Evolutionary conservation across 2,113 vertebrate species (phyloP), one percentile per base, ranked within the genome.

Genomic region (Hyperoodon ampullatus): DNA sequence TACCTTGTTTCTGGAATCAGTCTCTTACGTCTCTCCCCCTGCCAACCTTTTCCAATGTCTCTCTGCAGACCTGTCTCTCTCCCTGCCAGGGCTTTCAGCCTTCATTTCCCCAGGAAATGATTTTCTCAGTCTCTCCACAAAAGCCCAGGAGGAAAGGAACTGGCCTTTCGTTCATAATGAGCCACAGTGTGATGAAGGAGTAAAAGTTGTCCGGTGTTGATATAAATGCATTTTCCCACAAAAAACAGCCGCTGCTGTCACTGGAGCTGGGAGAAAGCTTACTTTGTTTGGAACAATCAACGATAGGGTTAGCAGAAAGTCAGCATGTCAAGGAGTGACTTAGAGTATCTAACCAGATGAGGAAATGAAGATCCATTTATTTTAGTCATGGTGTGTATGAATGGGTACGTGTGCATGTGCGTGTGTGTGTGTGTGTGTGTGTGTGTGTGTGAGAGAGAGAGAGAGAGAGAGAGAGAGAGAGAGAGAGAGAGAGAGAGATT

Each of bases 261-360:
- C 50, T 53, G 80, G 71, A 80, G 72, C 23, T 71, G 61, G 65
- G 53, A 82, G 33, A 95, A 96, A 90, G 61, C 74, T 68, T 35
- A 70, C 86, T 95, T 95, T 88, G 74, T 89, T 92, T 71, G 44
- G 55, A 96, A 89, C 58, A 53, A 93, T 93, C 86, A 83, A 39
- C 91, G 89, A 88, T n/a, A 65, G 74, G 39, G 58, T 97, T 95
- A 97, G 74, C 89, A 87, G 87, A 66, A 86, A 94, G 89, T 90
- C 63, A 2, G 44, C 39, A 16, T 61, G 63, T 86, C 77, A 96
- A 89, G 80, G 44, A 81, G 75, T 97, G 91, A 92, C 93, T 96
- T 84, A 92, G 88, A 77, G 30, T 42, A 75, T 74, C 33, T 68
- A 42, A 65, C 72, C 65, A 72, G 66, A 78, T 78, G 58, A 86